These are phyloP conservation scores for Xiphophorus hellerii DNA, from an alignment of 2,113 vertebrate species.

Conservation along the genomic window DNA sequence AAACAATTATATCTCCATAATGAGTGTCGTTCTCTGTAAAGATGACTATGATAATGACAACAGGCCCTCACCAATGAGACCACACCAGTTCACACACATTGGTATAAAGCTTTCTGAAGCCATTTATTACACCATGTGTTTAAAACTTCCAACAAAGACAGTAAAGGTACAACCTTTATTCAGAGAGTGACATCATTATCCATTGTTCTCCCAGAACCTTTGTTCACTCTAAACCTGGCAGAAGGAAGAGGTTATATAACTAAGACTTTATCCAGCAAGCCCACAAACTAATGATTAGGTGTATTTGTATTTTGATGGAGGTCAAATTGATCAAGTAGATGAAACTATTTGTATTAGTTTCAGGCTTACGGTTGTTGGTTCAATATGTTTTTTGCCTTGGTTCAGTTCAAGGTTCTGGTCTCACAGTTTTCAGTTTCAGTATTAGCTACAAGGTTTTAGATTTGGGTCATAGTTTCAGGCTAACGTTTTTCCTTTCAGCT, in stretches of 20 bases:
- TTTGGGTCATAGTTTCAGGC: no score
- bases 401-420: no score
- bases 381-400: neutral
- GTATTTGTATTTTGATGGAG: neutral
- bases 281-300: neutral
- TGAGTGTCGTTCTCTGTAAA: slow-evolving; percentile 39
- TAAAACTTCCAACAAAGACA: slow-evolving; percentile 41
- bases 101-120: slow-evolving; percentile 16
- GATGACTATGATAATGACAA: slow-evolving; percentile 46
- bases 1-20: slow-evolving; percentile 57
- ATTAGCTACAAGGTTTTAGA: no score
- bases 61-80: slow-evolving; percentile 37
- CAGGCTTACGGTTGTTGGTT: neutral
- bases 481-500: no score
- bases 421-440: no score
- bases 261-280: neutral
- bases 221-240: slow-evolving; percentile 1
- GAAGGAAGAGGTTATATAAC: slow-evolving; percentile 22
- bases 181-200: slow-evolving; percentile 12
- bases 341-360: neutral
- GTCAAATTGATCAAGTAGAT: neutral
- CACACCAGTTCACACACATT: slow-evolving; percentile 19
- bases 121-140: slow-evolving; percentile 21
- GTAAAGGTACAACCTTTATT: slow-evolving; percentile 16
- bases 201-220: neutral